phyloP scores from a whole-genome alignment of 2,113 vertebrate species.

The Ailurus styani region DNA sequence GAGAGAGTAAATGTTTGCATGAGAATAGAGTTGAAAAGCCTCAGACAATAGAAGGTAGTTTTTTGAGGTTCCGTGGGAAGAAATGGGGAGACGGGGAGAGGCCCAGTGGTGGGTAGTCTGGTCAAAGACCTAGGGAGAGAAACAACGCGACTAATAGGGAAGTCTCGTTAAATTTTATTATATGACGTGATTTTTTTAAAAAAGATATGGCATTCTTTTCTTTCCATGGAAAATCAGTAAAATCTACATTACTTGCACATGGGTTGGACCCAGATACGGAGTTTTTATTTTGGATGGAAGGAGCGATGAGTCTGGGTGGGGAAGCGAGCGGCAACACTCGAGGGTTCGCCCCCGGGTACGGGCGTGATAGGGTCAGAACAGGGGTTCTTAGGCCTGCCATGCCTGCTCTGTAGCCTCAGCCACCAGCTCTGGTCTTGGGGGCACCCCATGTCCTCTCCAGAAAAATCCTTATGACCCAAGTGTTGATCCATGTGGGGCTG shows the following conservation, averaged over 20 bases:
- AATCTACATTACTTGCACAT: background rate
- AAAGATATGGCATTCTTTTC: background rate
- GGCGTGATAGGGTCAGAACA: background rate
- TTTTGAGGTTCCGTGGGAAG: background rate
- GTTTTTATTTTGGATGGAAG: background rate
- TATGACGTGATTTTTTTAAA: background rate
- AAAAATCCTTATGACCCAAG: background rate
- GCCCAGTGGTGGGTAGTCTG: background rate
- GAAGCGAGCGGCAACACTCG: fast-evolving
- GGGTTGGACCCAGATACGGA: background rate
- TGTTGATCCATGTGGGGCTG: background rate
- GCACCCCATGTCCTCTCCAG: fast-evolving
- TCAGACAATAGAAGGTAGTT: fast-evolving
- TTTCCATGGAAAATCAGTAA: background rate
- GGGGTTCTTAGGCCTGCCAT: fast-evolving
- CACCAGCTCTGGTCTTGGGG: background rate
- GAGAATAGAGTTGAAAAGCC: background rate
- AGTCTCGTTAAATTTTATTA: background rate
- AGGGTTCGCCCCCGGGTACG: fast-evolving
- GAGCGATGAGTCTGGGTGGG: background rate
- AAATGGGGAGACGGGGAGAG: background rate
- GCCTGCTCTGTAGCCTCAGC: background rate
- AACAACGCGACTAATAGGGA: background rate
- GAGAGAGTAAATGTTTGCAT: background rate
- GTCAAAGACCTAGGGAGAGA: background rate